A percentile compares a stretch with the other conserved stretches of the same genome.
phyloP scores from a whole-genome alignment of 2,113 vertebrate species.

The Ammospiza caudacuta region DNA sequence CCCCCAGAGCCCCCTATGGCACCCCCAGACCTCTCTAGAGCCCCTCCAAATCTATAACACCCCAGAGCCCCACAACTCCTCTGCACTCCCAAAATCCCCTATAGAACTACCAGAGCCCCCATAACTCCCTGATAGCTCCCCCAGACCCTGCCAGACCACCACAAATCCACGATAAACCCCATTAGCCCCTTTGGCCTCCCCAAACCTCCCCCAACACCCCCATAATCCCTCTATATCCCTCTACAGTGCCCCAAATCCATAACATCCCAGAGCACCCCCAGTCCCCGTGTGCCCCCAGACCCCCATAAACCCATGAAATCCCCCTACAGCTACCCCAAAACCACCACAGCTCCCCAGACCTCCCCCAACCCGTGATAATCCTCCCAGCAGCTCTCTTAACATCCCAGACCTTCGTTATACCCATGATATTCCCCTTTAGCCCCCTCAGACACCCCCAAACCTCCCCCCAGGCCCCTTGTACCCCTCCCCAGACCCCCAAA shows the following conservation, averaged over 20 bases:
- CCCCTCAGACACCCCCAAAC: neutral
- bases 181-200: neutral
- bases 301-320: neutral
- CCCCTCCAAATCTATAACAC: too few species aligned
- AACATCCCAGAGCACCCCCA: too few species aligned
- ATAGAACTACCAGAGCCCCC: neutral
- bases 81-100: neutral
- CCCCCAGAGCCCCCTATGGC: accelerated
- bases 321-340: neutral
- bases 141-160: neutral
- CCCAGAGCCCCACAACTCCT: neutral
- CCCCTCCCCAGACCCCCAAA: neutral
- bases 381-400: neutral
- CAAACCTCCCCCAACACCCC: neutral
- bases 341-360: neutral
- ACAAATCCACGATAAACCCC: neutral
- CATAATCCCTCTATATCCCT: neutral
- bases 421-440: neutral
- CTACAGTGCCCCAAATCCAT: neutral
- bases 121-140: too few species aligned
- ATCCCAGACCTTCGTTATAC: neutral
- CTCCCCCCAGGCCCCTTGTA: too few species aligned
- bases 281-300: neutral
- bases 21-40: neutral
- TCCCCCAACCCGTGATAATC: neutral